Evolutionary conservation across 2,797 vertebrate genomes (phyloP).

Genomic region (Champsocephalus gunnari): DNA sequence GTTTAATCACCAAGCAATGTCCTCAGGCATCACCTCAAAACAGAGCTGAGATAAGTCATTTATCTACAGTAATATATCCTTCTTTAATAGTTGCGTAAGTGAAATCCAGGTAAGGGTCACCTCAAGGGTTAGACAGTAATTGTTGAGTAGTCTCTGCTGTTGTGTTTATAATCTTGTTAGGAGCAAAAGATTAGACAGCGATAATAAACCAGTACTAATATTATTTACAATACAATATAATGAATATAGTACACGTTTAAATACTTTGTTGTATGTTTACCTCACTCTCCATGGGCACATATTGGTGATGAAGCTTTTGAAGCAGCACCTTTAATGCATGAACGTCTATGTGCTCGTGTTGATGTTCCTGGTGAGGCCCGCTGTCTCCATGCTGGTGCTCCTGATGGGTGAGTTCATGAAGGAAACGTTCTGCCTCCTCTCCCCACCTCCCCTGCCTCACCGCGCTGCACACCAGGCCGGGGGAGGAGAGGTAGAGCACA

Average conservation of each 20-base stretch:
- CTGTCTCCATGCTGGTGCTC: conserved; percentile 23
- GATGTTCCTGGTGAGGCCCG: background rate
- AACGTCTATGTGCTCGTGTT: conserved; percentile 17
- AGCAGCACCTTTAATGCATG: conserved; percentile 67
- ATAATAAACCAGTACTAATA: no score
- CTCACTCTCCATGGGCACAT: conserved; percentile 60
- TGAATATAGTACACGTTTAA: no score
- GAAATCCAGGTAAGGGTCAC: background rate
- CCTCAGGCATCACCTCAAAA: background rate
- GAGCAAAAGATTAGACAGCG: no score
- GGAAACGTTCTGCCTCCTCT: conserved; percentile 67
- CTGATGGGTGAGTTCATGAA: conserved; percentile 55
- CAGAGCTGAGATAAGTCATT: background rate
- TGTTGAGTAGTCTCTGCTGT: no score
- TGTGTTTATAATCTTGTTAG: no score
- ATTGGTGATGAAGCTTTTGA: conserved; percentile 65
- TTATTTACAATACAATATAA: no score
- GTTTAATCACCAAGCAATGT: background rate
- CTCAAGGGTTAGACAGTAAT: background rate
- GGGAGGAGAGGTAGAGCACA: conserved; percentile 76
- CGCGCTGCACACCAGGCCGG: conserved; percentile 64
- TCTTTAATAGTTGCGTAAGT: background rate
- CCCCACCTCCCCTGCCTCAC: conserved; percentile 70
- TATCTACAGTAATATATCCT: background rate
- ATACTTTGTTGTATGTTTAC: conserved; percentile 40